Evolutionary conservation across 2,888 invertebrate species (phyloP).

Genomic region (Heteromyza rotundicornis): DNA sequence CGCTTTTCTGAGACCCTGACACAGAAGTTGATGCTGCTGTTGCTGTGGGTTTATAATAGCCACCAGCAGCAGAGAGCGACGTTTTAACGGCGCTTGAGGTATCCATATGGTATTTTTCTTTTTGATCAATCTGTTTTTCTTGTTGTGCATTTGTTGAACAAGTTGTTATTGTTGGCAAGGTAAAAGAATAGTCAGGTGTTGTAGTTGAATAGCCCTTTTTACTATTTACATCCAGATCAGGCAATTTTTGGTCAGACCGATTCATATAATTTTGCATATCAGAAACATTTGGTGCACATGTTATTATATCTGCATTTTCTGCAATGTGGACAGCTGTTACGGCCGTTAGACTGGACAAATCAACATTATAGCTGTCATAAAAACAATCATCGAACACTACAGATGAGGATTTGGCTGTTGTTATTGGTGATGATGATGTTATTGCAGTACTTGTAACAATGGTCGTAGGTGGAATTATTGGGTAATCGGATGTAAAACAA

Average conservation of each 20-base stretch:
- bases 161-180: background rate
- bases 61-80: slow-evolving; percentile 19
- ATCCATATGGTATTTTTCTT: background rate
- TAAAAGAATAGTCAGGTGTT: background rate
- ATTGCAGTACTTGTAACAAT: slow-evolving; percentile 6
- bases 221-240: background rate
- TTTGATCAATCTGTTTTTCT: background rate
- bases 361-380: slow-evolving; percentile 52
- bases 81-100: background rate
- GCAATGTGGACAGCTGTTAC: too few species aligned
- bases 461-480: slow-evolving; percentile 6
- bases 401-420: too few species aligned
- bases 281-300: background rate
- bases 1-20: slow-evolving; percentile 52
- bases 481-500: background rate
- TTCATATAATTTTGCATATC: too few species aligned
- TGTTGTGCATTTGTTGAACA: background rate
- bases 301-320: slow-evolving; percentile 30
- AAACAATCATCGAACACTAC: slow-evolving; percentile 48
- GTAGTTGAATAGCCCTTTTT: background rate
- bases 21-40: slow-evolving; percentile 32
- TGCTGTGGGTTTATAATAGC: slow-evolving; percentile 42
- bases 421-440: slow-evolving; percentile 20
- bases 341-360: slow-evolving; percentile 42
- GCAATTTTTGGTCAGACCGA: too few species aligned